Evolutionary conservation across 2,888 invertebrate species (phyloP).

Genomic region (Epinotia demarniana): DNA sequence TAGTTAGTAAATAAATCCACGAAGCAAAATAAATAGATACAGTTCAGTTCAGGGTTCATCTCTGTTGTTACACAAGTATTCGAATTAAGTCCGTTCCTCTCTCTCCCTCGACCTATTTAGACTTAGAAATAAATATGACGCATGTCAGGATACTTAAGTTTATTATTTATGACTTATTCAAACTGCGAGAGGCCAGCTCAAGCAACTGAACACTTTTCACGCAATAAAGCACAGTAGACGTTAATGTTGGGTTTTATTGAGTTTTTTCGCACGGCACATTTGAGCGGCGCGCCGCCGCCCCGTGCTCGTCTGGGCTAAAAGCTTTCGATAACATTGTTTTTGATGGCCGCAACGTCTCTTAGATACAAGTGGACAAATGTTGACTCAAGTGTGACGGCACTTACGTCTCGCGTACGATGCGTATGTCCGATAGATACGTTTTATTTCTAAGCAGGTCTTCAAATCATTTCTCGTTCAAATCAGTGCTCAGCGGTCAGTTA

Average conservation of each 20-base stretch:
- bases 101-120: too few relatives aligned
- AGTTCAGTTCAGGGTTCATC: too few relatives aligned
- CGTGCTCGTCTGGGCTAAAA: constrained; percentile 51
- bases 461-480: background rate
- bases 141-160: background rate
- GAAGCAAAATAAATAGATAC: too few relatives aligned
- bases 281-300: constrained; percentile 61
- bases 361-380: constrained; percentile 25
- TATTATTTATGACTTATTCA: constrained; percentile 16
- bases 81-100: too few relatives aligned
- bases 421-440: background rate
- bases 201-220: constrained; percentile 69
- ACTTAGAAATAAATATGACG: background rate
- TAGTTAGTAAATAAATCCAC: too few relatives aligned
- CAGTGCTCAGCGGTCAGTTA: too few relatives aligned
- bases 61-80: too few relatives aligned
- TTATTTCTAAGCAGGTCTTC: background rate
- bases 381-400: constrained; percentile 5
- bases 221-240: constrained; percentile 73
- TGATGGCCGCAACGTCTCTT: constrained; percentile 12
- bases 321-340: constrained; percentile 51
- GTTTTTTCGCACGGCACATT: constrained; percentile 72
- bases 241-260: constrained; percentile 70
- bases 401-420: background rate
- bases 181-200: constrained; percentile 58